phyloP scores from a whole-genome alignment of 2,797 vertebrate genomes.

The Mus minutoides region DNA sequence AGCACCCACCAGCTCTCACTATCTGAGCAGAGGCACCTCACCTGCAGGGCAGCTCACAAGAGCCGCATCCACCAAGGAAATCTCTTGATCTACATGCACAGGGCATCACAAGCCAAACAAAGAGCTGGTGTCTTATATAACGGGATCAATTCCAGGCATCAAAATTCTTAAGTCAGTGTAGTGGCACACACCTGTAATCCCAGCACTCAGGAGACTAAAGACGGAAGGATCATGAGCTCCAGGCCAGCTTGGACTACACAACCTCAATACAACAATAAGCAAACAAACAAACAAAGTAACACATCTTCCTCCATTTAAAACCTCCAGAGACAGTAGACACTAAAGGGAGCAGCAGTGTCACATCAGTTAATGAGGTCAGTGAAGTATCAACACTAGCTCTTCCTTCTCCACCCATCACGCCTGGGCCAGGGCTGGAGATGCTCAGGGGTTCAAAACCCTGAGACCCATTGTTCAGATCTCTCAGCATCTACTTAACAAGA shows the following conservation, averaged over 20 bases:
- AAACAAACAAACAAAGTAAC: neutral
- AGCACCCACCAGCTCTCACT: no score
- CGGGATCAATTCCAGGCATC: neutral
- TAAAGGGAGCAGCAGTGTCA: neutral
- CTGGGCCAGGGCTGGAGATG: neutral
- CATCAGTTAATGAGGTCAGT: accelerated
- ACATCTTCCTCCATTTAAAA: slow-evolving; percentile 23
- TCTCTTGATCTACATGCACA: neutral
- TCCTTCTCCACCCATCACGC: neutral
- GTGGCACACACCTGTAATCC: neutral
- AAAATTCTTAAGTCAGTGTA: no score
- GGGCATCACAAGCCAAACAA: neutral
- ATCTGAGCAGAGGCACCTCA: neutral
- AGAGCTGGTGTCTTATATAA: neutral
- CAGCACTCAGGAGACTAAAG: neutral
- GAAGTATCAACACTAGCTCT: accelerated
- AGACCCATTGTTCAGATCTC: neutral
- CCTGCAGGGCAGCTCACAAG: neutral
- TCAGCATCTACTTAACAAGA: neutral
- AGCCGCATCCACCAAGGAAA: neutral
- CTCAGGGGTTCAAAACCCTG: neutral
- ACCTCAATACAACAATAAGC: neutral
- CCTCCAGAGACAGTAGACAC: neutral
- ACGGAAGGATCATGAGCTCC: neutral
- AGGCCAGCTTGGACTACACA: neutral